These are phyloP conservation scores for Loxodonta africana DNA, from an alignment of 2,113 vertebrate species.

Conservation along the genomic window DNA sequence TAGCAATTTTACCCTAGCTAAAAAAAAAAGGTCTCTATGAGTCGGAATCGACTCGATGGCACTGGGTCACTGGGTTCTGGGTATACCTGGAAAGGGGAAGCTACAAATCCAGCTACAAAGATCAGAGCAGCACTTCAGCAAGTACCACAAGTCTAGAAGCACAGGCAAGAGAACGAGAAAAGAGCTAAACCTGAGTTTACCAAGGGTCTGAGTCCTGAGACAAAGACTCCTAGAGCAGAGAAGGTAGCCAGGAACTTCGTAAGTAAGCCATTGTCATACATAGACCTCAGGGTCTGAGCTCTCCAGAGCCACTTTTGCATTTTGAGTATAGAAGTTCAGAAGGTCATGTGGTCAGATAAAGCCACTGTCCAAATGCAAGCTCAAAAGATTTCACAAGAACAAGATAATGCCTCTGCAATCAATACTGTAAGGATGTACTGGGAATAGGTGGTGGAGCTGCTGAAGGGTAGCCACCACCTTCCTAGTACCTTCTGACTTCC, in stretches of 20 bases:
- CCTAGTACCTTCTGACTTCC: not conserved
- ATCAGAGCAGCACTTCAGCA: not conserved
- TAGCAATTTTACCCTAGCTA: not conserved
- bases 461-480: not conserved
- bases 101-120: not conserved
- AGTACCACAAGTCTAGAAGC: not conserved
- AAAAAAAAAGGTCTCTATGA: too few relatives aligned
- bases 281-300: not conserved
- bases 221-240: not conserved
- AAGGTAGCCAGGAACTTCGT: not conserved
- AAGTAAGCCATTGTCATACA: not conserved
- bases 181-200: not conserved
- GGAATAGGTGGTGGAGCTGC: not conserved
- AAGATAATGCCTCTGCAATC: not conserved
- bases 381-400: not conserved
- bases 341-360: not conserved
- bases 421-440: fast-evolving
- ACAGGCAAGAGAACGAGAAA: too few relatives aligned
- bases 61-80: too few relatives aligned
- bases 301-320: not conserved
- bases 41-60: too few relatives aligned
- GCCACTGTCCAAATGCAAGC: not conserved
- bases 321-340: not conserved
- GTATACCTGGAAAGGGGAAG: not conserved
- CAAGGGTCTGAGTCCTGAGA: not conserved